phyloP scores from a whole-genome alignment of 2,797 vertebrate species.

The Chaetodon trifasciatus region DNA sequence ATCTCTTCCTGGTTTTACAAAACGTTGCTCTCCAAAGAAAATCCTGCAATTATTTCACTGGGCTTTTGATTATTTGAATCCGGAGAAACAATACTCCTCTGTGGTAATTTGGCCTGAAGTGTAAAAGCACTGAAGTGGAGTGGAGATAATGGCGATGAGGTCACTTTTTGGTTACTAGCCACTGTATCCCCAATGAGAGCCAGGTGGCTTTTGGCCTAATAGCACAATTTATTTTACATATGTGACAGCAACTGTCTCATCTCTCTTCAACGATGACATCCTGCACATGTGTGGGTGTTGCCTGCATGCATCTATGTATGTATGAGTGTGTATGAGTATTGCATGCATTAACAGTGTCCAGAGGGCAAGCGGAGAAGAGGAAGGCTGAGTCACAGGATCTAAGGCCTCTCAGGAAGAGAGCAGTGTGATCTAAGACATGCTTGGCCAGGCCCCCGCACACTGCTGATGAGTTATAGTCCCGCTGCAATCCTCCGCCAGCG shows the following conservation, averaged over 20 bases:
- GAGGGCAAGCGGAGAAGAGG: constrained; percentile 62
- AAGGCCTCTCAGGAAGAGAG: constrained; percentile 78
- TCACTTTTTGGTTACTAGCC: constrained; percentile 70
- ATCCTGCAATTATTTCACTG: constrained; percentile 47
- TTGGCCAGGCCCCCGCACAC: constrained; percentile 72
- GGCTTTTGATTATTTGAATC: constrained; percentile 58
- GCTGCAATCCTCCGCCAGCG: constrained; percentile 49
- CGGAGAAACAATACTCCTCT: constrained; percentile 62
- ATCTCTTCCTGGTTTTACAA: constrained; percentile 44
- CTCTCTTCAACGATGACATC: not conserved
- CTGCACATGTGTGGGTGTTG: constrained; percentile 23
- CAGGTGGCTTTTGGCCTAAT: constrained; percentile 48
- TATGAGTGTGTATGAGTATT: constrained; percentile 16
- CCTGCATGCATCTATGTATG: constrained; percentile 4
- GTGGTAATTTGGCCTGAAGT: constrained; percentile 42
- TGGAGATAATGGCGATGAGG: constrained; percentile 68
- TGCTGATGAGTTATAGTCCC: constrained; percentile 74
- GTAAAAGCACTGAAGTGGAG: constrained; percentile 44
- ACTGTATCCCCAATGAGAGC: constrained; percentile 44
- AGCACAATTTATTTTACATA: constrained; percentile 34
- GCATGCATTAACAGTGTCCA: constrained; percentile 50
- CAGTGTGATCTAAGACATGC: constrained; percentile 77
- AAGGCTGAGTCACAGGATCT: constrained; percentile 82
- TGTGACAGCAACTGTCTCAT: constrained; percentile 42
- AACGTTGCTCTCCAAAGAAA: constrained; percentile 48